These are phyloP conservation scores for Iguana delicatissima DNA, from an alignment of 2,797 vertebrate genomes.

Conservation along the genomic window DNA sequence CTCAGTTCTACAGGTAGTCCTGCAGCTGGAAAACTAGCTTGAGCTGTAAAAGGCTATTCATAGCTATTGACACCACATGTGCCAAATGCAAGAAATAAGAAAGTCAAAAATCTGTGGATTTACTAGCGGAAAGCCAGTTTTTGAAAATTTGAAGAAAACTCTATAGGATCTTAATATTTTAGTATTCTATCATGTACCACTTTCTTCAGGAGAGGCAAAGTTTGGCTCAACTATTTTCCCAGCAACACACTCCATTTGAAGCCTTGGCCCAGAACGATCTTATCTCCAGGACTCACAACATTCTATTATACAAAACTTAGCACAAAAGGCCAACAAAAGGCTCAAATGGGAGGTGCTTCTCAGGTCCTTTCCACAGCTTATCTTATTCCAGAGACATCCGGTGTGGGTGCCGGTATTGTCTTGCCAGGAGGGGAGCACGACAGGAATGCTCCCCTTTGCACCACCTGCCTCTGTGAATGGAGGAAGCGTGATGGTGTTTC, in stretches of 20 bases:
- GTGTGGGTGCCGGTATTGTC: too few relatives aligned
- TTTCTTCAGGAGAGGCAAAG: background rate
- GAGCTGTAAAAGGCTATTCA: background rate
- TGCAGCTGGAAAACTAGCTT: background rate
- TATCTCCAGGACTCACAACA: background rate
- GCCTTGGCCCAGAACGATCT: background rate
- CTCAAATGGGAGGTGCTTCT: background rate
- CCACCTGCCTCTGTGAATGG: too few relatives aligned
- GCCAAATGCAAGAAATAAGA: background rate
- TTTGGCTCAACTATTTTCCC: slow-evolving; percentile 3
- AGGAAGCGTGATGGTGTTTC: too few relatives aligned
- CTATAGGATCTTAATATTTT: background rate
- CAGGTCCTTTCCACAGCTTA: too few relatives aligned
- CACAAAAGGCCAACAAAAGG: background rate
- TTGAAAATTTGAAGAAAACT: background rate
- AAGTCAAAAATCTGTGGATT: background rate
- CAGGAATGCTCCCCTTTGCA: too few relatives aligned
- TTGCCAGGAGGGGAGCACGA: too few relatives aligned
- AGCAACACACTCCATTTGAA: background rate
- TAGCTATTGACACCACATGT: too few relatives aligned
- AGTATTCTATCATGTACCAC: too few relatives aligned
- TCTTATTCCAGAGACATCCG: too few relatives aligned
- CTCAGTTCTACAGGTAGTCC: background rate
- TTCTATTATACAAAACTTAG: background rate
- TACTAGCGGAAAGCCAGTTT: background rate